Conservation (phyloP, 2,888 invertebrate genomes). For the Diarsia mendica region DNA sequence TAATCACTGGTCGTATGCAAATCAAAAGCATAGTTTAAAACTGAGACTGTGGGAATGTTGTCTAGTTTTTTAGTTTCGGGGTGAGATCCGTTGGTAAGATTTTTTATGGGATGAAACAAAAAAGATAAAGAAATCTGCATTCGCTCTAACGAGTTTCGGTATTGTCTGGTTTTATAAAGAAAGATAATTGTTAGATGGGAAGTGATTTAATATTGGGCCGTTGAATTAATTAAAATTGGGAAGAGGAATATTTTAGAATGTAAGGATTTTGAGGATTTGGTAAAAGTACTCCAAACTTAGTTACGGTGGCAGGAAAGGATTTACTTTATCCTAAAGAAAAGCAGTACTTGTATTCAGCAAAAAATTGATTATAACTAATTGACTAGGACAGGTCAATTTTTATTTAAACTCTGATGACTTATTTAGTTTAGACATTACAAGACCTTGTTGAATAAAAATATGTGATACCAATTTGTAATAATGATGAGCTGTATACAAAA, state of each 20-base stretch:
- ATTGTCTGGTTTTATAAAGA: constrained; percentile 44
- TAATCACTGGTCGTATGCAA: constrained; percentile 88
- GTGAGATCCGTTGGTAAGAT: constrained; percentile 66
- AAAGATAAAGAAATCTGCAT: constrained; percentile 56
- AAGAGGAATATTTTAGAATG: background rate
- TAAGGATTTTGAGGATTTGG: background rate
- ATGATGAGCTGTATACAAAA: background rate
- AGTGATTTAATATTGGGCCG: constrained; percentile 31
- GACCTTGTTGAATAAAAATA: background rate
- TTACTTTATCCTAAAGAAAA: background rate
- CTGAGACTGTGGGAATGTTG: constrained; percentile 82
- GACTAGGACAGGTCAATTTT: background rate
- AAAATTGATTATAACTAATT: background rate
- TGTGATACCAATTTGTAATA: background rate
- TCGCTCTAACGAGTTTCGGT: constrained; percentile 53
- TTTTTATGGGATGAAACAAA: constrained; percentile 67
- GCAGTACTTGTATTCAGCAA: background rate
- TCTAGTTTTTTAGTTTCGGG: constrained; percentile 72
- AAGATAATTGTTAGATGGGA: constrained; percentile 24
- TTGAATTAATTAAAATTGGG: constrained; percentile 51
- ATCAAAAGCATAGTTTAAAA: constrained; percentile 72
- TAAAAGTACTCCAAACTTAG: no score
- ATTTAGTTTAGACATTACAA: background rate
- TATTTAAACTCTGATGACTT: background rate
- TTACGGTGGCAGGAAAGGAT: background rate